Percentiles rank a stretch among this genome's conserved stretches.
Evolutionary conservation across 1,140 invertebrate species (phyloP).

Genomic region (Caenorhabditis brenneri): DNA sequence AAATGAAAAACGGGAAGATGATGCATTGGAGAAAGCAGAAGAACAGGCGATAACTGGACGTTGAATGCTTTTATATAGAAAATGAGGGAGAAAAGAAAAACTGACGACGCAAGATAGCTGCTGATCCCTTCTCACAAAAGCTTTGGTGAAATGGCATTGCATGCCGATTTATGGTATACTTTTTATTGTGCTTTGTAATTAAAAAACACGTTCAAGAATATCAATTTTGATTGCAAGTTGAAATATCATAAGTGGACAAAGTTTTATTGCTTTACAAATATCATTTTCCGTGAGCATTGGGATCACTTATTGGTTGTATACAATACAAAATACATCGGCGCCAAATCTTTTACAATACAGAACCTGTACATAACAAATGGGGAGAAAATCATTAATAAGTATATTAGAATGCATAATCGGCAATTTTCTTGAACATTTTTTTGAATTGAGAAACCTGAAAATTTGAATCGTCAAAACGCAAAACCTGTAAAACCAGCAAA

Average conservation of each 20-base stretch:
- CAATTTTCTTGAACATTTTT: constrained; percentile 70
- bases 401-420: constrained; percentile 66
- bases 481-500: no score
- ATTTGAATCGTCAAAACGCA: no score
- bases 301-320: no score
- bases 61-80: not conserved
- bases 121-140: no score
- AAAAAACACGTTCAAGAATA: not conserved
- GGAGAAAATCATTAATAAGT: not conserved
- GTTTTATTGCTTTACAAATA: no score
- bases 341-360: not conserved
- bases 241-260: not conserved
- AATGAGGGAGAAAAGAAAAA: not conserved
- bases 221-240: not conserved
- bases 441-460: constrained; percentile 67
- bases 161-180: not conserved
- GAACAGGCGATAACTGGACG: constrained; percentile 27
- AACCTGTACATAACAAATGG: not conserved
- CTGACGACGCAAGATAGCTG: constrained; percentile 16
- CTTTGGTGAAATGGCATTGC: constrained; percentile 17
- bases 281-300: no score
- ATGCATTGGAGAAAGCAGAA: not conserved
- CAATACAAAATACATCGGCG: not conserved
- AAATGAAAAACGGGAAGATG: not conserved
- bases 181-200: not conserved